A percentile compares a stretch with the other conserved stretches of the same genome.
phyloP scores from a whole-genome alignment of 2,113 vertebrate genomes.

The Ibidorhyncha struthersii region DNA sequence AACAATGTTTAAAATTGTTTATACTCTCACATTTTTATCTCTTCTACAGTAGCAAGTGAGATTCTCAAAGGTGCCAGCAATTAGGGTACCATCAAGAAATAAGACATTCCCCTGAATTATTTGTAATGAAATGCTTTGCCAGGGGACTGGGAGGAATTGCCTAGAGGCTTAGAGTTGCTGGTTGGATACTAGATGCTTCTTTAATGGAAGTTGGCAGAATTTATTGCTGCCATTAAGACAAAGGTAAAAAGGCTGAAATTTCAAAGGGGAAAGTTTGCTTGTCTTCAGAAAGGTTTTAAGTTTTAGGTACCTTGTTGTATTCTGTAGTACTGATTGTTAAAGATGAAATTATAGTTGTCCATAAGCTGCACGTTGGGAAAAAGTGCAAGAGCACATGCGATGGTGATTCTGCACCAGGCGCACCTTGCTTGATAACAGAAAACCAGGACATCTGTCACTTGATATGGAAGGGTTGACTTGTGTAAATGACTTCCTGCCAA shows the following conservation, averaged over 20 bases:
- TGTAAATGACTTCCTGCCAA: neutral
- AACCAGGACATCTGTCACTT: neutral
- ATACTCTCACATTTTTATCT: neutral
- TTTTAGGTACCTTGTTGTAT: neutral
- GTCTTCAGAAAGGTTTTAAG: neutral
- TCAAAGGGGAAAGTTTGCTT: neutral
- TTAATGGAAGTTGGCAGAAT: neutral
- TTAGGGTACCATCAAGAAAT: neutral
- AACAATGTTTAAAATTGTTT: neutral
- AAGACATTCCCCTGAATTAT: neutral
- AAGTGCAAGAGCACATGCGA: accelerated
- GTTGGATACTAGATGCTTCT: neutral
- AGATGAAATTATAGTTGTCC: neutral
- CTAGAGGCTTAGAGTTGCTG: neutral
- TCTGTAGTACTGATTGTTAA: neutral
- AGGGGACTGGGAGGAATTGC: neutral
- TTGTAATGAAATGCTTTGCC: neutral
- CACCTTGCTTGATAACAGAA: neutral
- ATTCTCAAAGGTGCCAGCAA: neutral
- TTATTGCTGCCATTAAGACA: neutral
- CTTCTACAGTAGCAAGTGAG: neutral
- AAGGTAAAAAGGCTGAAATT: neutral
- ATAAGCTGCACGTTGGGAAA: neutral
- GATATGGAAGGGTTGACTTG: neutral
- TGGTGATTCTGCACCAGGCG: neutral